A percentile compares a stretch with the other conserved stretches of the same genome.
Evolutionary conservation across 2,888 invertebrate species (phyloP).

Genomic region (Himalopsyche tibetana): DNA sequence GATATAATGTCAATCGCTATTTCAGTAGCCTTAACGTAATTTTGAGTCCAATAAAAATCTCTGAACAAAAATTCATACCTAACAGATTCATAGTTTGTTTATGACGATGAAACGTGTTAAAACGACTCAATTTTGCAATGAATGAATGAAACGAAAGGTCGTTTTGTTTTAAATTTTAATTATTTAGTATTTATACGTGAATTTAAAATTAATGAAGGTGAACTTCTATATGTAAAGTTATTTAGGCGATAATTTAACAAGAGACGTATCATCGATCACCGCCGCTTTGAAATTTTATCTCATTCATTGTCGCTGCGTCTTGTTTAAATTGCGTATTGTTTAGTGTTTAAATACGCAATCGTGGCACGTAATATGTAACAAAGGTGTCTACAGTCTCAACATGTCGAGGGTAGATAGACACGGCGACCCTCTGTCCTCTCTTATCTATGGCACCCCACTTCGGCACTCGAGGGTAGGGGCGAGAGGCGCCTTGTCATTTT

Average conservation of each 20-base stretch:
- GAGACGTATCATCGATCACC: slow-evolving; percentile 20
- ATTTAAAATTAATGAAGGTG: neutral
- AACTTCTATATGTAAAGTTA: slow-evolving; percentile 11
- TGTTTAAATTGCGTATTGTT: slow-evolving; percentile 30
- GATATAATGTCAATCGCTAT: too few relatives aligned
- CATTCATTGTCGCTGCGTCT: slow-evolving; percentile 9
- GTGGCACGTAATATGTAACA: slow-evolving; percentile 16
- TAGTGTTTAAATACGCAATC: slow-evolving; percentile 34
- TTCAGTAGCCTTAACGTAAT: too few relatives aligned
- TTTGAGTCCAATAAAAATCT: too few relatives aligned
- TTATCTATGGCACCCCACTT: slow-evolving; percentile 38
- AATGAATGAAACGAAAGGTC: too few relatives aligned
- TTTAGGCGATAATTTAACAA: slow-evolving; percentile 22
- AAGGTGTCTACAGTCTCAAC: slow-evolving; percentile 11
- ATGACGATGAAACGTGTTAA: too few relatives aligned
- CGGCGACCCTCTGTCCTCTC: slow-evolving; percentile 37
- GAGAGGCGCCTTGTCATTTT: slow-evolving; percentile 28
- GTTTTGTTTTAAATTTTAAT: too few relatives aligned
- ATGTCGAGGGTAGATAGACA: slow-evolving; percentile 17
- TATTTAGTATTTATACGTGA: neutral
- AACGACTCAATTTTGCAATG: too few relatives aligned
- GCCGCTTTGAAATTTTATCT: slow-evolving; percentile 17
- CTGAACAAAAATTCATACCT: too few relatives aligned
- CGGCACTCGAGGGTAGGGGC: slow-evolving; percentile 17
- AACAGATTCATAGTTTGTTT: too few relatives aligned